phyloP scores from a whole-genome alignment of 2,888 invertebrate genomes.

The Hyppa rectilinea region DNA sequence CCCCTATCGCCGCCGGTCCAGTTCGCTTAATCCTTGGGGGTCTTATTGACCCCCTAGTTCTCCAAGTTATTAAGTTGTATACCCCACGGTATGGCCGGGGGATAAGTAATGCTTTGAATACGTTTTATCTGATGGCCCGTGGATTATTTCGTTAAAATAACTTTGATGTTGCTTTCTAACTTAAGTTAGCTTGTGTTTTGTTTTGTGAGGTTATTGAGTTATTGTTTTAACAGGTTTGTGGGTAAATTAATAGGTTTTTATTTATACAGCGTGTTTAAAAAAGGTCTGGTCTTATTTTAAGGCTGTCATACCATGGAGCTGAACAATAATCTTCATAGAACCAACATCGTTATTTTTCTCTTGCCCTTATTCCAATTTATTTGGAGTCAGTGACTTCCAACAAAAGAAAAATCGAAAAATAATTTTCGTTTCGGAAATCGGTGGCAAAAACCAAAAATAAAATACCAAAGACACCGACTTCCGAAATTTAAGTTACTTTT shows the following conservation, averaged over 20 bases:
- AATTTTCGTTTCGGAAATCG: too few species aligned
- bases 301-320: not conserved
- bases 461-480: too few species aligned
- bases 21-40: slow-evolving; percentile 51
- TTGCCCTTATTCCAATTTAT: too few species aligned
- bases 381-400: too few species aligned
- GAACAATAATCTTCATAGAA: not conserved
- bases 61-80: slow-evolving; percentile 43
- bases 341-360: too few species aligned
- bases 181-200: slow-evolving; percentile 24
- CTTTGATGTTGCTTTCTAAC: slow-evolving; percentile 32
- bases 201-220: slow-evolving; percentile 1
- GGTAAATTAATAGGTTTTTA: slow-evolving; percentile 12
- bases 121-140: slow-evolving; percentile 39
- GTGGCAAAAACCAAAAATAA: too few species aligned
- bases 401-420: too few species aligned
- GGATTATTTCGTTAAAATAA: slow-evolving; percentile 50
- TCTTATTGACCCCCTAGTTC: slow-evolving; percentile 41
- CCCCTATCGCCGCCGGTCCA: slow-evolving; percentile 51
- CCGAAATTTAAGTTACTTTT: too few species aligned
- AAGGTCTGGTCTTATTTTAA: too few species aligned
- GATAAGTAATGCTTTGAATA: slow-evolving; percentile 34
- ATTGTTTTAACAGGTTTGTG: not conserved
- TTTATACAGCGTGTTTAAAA: not conserved
- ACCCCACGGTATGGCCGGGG: slow-evolving; percentile 7